Evolutionary conservation across 53 echinoderm and acorn worm genomes (phyloP).

Genomic region (Antedon mediterranea): DNA sequence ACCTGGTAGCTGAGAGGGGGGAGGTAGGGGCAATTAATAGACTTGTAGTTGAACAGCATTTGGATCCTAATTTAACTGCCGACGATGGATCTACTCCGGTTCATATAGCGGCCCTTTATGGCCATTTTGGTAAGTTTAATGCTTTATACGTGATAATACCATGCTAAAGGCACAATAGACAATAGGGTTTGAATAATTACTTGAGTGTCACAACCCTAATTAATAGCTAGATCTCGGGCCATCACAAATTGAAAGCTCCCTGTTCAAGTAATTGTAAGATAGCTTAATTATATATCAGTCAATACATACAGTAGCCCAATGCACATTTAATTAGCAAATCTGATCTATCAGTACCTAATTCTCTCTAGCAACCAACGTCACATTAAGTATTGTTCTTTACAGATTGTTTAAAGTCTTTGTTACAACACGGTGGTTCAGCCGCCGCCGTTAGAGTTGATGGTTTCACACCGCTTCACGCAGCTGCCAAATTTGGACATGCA

Average conservation of each 20-base stretch:
- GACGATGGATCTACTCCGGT: conserved; percentile 90
- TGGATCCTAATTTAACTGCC: conserved; percentile 49
- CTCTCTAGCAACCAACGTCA: too few species aligned
- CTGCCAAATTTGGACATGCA: conserved; percentile 72
- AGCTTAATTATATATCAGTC: too few species aligned
- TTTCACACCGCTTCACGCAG: conserved; percentile 68
- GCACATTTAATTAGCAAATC: too few species aligned
- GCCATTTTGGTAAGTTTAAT: conserved; percentile 64
- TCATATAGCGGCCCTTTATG: conserved; percentile 65
- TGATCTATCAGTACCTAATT: too few species aligned
- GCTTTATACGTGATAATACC: background rate
- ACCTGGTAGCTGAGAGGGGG: conserved; percentile 71
- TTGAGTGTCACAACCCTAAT: too few species aligned
- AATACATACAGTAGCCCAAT: too few species aligned
- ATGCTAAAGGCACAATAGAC: too few species aligned
- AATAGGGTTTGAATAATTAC: too few species aligned
- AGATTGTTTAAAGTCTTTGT: conserved; percentile 95
- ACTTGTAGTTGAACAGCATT: conserved; percentile 71
- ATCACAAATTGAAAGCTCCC: too few species aligned
- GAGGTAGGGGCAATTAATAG: conserved; percentile 80
- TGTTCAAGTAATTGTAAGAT: too few species aligned
- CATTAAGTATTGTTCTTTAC: too few species aligned
- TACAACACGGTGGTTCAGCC: conserved; percentile 61
- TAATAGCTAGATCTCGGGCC: too few species aligned
- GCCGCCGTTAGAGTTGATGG: conserved; percentile 42